Percentiles rank a stretch among this genome's conserved stretches.
Conservation (phyloP, 2,888 invertebrate genomes). For the Cyaniris semiargus region DNA sequence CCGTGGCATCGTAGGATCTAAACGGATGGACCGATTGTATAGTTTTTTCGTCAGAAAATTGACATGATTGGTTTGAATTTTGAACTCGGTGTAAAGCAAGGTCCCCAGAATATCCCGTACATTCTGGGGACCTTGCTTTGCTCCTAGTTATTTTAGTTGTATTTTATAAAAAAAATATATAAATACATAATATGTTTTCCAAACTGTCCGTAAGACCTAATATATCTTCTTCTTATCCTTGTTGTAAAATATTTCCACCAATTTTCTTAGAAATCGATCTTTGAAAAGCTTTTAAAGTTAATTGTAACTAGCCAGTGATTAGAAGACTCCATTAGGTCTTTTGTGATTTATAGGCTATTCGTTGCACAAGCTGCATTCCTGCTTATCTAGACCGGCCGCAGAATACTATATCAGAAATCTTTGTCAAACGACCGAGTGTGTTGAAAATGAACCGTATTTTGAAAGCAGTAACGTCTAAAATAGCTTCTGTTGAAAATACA, state of each 20-base stretch:
- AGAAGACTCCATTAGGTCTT: slow-evolving; percentile 41
- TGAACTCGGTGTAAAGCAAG: no score
- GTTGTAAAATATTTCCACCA: background rate
- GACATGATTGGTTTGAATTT: no score
- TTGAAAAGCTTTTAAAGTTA: background rate
- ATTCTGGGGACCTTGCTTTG: no score
- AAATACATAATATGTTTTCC: no score
- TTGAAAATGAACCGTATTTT: background rate
- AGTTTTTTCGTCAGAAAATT: no score
- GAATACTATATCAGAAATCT: slow-evolving; percentile 58
- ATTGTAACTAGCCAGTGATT: slow-evolving; percentile 33
- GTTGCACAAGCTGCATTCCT: slow-evolving; percentile 55
- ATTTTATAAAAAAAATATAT: no score
- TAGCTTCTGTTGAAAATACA: background rate
- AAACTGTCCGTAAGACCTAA: no score
- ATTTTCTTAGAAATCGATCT: background rate
- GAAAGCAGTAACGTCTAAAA: background rate
- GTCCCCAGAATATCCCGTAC: no score
- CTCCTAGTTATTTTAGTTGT: no score
- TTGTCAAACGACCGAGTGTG: slow-evolving; percentile 48
- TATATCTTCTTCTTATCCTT: no score
- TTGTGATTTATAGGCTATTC: slow-evolving; percentile 57
- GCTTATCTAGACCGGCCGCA: slow-evolving; percentile 53
- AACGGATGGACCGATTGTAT: no score
- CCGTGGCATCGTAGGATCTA: no score